These are phyloP conservation scores for Ictidomys tridecemlineatus DNA, from an alignment of 2,113 vertebrate species.

Conservation along the genomic window DNA sequence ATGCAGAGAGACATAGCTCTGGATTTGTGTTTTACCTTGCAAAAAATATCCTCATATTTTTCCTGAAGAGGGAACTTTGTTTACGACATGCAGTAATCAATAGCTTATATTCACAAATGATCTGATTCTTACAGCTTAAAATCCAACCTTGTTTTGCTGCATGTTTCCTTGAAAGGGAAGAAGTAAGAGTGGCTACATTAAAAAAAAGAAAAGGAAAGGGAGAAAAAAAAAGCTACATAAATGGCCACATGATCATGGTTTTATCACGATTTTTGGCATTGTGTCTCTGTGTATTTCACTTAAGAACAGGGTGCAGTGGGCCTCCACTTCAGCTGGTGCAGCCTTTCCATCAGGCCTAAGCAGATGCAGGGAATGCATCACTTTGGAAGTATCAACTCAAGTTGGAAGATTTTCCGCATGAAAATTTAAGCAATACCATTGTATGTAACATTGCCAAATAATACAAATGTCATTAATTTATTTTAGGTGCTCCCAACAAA, in stretches of 20 bases:
- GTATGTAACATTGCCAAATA: not conserved
- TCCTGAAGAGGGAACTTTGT: constrained; percentile 16
- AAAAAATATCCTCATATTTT: constrained; percentile 19
- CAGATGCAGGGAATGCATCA: not conserved
- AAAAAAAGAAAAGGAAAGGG: not conserved
- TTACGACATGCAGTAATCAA: not conserved
- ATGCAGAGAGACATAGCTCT: not conserved
- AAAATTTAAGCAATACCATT: not conserved
- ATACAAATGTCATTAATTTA: not conserved
- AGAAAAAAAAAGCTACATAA: not conserved
- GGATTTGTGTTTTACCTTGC: constrained; percentile 25
- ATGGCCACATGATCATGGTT: not conserved
- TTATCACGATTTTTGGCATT: not conserved
- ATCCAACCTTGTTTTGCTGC: not conserved
- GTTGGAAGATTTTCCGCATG: not conserved
- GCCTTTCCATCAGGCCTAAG: not conserved
- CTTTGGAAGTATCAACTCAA: not conserved
- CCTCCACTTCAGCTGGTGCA: not conserved
- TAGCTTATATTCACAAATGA: constrained; percentile 9
- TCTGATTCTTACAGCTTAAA: not conserved
- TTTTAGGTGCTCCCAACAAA: not conserved
- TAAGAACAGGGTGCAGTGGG: not conserved
- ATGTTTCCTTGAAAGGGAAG: constrained; percentile 21
- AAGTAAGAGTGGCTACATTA: not conserved
- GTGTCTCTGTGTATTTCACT: not conserved